Evolutionary conservation across 2,113 vertebrate species (phyloP), one percentile per base, ranked within the genome.

Genomic region (Platysteira castanea): DNA sequence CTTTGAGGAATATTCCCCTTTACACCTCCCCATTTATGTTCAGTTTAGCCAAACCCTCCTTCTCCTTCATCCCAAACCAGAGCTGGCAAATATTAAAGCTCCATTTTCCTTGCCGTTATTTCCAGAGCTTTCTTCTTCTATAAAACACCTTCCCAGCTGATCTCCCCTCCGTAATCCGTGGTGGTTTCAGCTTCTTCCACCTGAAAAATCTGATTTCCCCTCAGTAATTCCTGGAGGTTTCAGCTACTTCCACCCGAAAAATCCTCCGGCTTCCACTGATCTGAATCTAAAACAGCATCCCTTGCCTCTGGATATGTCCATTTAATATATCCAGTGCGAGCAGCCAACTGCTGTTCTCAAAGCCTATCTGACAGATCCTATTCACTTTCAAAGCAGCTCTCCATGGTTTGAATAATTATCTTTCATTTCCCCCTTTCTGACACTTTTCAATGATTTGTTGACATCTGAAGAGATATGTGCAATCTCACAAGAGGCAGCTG

Each of bases 331-430:
- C 97, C 97, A 85, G 65, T 76, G 95, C 96, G 94, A 94, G 96
- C 98, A 97, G 97, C 97, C 98, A 97, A 97, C 97, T 98, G 96
- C 98, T 97, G 97, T 92, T 98, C 97, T 98, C 98, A 98, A 98
- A 97, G 98, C 97, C 94, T 70, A 96, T 97, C 98, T 98, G 98
- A 98, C 98, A 98, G 98, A 96, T 98, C 95, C 98, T 98, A 98
- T 98, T 98, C 97, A 98, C 97, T 98, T 98, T 97, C 97, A 98
- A 98, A 98, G 98, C 90, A 98, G 97, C 97, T 98, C 97, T 97
- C 98, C 95, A 96, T 49, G 96, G 93, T 97, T 87, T 87, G 97
- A 96, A 98, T 98, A 98, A 98, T 98, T 97, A 97, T 98, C 97
- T 97, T 98, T 97, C 98, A 96, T 97, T 97, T 97, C 98, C 97